A percentile compares a stretch with the other conserved stretches of the same genome.
These are phyloP conservation scores for Perithous albicinctus DNA, from an alignment of 2,888 invertebrate species.

Conservation along the genomic window DNA sequence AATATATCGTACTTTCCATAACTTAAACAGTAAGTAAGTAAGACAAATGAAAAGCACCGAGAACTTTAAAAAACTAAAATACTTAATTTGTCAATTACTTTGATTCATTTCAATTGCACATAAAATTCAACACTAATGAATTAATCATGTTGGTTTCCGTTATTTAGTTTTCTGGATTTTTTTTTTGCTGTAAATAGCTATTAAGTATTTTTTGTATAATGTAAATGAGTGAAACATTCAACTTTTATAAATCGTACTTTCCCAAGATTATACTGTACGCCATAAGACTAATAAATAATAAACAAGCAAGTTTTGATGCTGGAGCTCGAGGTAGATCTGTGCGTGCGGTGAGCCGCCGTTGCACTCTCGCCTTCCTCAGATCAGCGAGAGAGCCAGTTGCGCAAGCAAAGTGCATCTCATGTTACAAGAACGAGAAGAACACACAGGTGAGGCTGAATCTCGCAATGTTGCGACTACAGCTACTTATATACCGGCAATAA, in stretches of 20 bases:
- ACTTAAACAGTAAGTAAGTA: too few relatives aligned
- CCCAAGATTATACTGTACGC: not conserved
- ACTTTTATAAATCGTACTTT: conserved; percentile 10
- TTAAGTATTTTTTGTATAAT: too few relatives aligned
- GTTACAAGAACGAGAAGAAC: conserved; percentile 72
- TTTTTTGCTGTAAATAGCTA: too few relatives aligned
- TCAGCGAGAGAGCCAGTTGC: conserved; percentile 68
- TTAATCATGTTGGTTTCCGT: too few relatives aligned
- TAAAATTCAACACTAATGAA: too few relatives aligned
- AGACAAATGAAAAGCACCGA: too few relatives aligned
- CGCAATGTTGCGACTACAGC: conserved; percentile 45
- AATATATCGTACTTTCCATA: too few relatives aligned
- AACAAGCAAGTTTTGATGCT: conserved; percentile 46
- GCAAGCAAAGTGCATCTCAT: conserved; percentile 78
- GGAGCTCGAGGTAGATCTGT: conserved; percentile 50
- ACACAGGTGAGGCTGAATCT: conserved; percentile 73
- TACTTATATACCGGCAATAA: conserved; percentile 1
- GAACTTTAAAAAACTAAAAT: too few relatives aligned
- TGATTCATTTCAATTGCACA: too few relatives aligned
- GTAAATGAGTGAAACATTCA: not conserved
- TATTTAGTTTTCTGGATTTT: too few relatives aligned
- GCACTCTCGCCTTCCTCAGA: conserved; percentile 58
- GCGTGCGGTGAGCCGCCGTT: conserved; percentile 73
- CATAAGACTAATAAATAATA: conserved; percentile 31
- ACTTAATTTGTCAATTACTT: too few relatives aligned